Conservation (phyloP, 92 coral and sea anemone species). For the Epizoanthus stellaris region DNA sequence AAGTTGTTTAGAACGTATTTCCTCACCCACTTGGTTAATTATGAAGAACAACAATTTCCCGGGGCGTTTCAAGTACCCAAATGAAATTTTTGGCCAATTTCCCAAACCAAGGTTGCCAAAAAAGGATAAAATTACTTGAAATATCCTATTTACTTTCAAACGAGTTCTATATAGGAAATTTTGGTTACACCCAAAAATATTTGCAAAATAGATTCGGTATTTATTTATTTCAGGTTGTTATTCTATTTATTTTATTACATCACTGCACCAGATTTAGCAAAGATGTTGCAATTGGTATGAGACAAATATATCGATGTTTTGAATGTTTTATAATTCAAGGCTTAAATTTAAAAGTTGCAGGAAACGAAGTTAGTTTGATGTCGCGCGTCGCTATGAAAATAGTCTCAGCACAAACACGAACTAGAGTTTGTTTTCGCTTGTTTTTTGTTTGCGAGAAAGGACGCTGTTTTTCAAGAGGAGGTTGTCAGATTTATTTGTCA, state of each 20-base stretch:
- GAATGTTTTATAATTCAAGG: background rate
- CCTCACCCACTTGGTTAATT: background rate
- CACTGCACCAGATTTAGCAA: background rate
- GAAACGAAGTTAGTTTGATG: background rate
- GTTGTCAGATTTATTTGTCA: background rate
- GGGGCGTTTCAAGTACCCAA: background rate
- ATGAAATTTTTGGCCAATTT: background rate
- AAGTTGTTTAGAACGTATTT: background rate
- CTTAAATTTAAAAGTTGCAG: background rate
- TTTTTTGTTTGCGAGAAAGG: background rate
- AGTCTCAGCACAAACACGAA: background rate
- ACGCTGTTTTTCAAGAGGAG: background rate
- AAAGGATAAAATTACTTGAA: slow-evolving; percentile 14
- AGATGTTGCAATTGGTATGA: background rate
- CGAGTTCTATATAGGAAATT: background rate
- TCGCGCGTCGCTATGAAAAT: background rate
- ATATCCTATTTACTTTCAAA: background rate
- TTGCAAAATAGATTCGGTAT: background rate
- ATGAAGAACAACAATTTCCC: background rate
- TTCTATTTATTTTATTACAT: background rate
- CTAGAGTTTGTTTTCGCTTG: background rate
- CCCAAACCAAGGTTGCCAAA: background rate
- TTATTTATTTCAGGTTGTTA: slow-evolving; percentile 3
- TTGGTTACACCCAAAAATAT: background rate
- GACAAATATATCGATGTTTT: background rate